Conservation (phyloP, 1,140 invertebrate species). For the Asobara japonica region DNA sequence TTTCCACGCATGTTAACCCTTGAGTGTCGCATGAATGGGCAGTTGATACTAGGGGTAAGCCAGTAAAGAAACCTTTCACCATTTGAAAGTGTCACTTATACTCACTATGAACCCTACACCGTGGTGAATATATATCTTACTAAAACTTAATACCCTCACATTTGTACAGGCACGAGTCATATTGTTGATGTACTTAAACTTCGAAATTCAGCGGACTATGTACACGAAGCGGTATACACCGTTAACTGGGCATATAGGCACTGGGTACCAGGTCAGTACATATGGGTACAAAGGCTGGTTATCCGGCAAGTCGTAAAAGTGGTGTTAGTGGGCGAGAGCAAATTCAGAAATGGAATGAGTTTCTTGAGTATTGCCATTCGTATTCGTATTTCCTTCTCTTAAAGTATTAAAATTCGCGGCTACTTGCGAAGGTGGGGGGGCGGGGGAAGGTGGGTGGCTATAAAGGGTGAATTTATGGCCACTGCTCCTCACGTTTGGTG, state of each 20-base stretch:
- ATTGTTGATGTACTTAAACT: not conserved
- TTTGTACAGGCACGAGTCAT: not conserved
- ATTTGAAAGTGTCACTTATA: not conserved
- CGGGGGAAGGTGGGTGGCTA: not conserved
- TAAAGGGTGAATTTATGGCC: not conserved
- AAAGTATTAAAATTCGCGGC: not conserved
- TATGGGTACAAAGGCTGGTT: not conserved
- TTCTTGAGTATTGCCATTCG: not conserved
- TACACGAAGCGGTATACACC: not conserved
- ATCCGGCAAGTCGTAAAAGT: not conserved
- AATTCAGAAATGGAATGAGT: not conserved
- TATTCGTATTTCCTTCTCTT: not conserved
- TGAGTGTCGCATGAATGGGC: not conserved
- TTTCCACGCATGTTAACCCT: not conserved
- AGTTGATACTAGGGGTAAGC: no score
- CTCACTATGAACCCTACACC: not conserved
- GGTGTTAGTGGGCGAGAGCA: not conserved
- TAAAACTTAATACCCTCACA: not conserved
- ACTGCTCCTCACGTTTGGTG: not conserved
- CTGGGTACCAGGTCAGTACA: not conserved
- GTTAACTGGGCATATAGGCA: not conserved
- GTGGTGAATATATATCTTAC: not conserved
- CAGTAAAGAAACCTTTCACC: no score
- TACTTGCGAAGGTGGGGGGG: not conserved
- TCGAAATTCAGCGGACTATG: not conserved